A percentile compares a stretch with the other conserved stretches of the same genome.
These are phyloP conservation scores for Sminthopsis crassicaudata DNA, from an alignment of 2,113 vertebrate species.

Conservation along the genomic window DNA sequence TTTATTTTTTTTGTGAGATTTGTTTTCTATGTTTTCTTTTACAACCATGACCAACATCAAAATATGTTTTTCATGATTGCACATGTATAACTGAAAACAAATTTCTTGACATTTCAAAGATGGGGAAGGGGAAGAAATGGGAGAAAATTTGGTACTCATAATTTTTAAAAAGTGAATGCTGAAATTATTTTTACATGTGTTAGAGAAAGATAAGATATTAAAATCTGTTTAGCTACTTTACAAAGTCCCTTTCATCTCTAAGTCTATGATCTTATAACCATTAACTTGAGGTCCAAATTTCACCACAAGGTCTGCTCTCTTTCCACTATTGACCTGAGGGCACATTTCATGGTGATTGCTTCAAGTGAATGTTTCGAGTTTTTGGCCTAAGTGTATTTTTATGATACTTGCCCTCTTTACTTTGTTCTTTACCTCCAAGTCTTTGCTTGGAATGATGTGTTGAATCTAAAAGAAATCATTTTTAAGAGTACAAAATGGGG, in stretches of 20 bases:
- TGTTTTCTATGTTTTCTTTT: background rate
- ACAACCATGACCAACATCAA: background rate
- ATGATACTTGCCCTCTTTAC: no score
- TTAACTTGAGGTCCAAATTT: background rate
- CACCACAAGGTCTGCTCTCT: no score
- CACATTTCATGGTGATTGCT: no score
- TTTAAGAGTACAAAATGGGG: background rate
- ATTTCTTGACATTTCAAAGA: background rate
- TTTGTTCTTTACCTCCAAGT: no score
- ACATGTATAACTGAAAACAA: background rate
- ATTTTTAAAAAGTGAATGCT: background rate
- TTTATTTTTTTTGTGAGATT: background rate
- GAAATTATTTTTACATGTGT: background rate
- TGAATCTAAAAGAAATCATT: background rate
- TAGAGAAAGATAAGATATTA: background rate
- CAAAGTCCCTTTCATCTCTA: background rate
- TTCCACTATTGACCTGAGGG: no score
- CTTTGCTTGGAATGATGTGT: no score
- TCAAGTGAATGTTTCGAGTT: no score
- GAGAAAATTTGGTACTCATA: background rate
- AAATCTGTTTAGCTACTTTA: background rate
- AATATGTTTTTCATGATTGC: background rate
- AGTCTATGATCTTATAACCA: background rate
- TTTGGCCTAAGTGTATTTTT: no score
- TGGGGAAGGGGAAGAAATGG: background rate